Evolutionary conservation across 2,113 vertebrate species (phyloP), one percentile per base, ranked within the genome.

Genomic region (Trogon surrucura): DNA sequence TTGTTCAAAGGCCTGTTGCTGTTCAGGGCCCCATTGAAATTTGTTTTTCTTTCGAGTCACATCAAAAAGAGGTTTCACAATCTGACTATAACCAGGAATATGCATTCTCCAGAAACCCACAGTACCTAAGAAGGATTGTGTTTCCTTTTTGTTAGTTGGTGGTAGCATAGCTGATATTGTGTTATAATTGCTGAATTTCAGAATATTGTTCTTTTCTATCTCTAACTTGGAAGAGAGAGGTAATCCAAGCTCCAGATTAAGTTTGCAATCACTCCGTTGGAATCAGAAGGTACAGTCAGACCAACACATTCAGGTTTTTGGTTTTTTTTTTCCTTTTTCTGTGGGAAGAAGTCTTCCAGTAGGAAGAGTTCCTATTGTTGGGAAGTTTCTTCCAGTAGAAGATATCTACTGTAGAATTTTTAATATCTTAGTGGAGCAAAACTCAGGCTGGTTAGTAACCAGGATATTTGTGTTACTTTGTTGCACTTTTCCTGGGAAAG

Each of bases 271-370:
- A 22, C 10, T 80, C 13, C 21, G 0, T 26, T 72, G 30, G 26
- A 5, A 85, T 61, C 67, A 80, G 7, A 53, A 27, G 5, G 13
- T 44, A 38, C 9, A 38, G 10, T 61, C 19, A 80, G 30, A 19
- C 2, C 32, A 18, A 84, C 8, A 73, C 14, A 27, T 5, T 4
- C 10, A 22, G 11, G 5, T 19, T 66, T 36, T 34, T 3, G 17
- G 10, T 6, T 9, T 4, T 29, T 5, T 5, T 11, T 10, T 26
- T 4, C 11, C 4, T 5, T 8, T 8, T 34, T 13, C 21, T 11
- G 41, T 41, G 41, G 41, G 41, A 41, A 41, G 41, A 41, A 41
- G 41, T 13, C 41, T 41, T 41, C 41, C 41, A 41, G 41, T 41
- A 41, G 41, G 41, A 41, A 41, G 41, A 41, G 9, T 41, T 41